Percentiles rank a stretch among this genome's conserved stretches.
Conservation (phyloP, 2,888 invertebrate species). For the Dromius quadrimaculatus region DNA sequence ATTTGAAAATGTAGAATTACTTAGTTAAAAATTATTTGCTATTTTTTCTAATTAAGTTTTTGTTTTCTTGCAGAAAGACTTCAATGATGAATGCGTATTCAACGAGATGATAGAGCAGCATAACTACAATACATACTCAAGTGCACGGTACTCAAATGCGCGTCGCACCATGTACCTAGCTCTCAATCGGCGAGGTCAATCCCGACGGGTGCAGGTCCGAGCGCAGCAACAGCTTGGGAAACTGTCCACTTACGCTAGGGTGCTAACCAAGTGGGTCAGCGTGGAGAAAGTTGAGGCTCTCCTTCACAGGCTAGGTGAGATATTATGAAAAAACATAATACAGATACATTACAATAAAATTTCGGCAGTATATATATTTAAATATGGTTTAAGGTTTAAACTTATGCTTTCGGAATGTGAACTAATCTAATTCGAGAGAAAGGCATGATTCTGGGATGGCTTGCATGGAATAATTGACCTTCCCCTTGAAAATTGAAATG, state of each 20-base stretch:
- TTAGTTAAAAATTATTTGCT: too few relatives aligned
- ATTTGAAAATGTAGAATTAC: too few relatives aligned
- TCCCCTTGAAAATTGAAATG: too few relatives aligned
- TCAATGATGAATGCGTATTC: slow-evolving; percentile 85
- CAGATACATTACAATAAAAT: too few relatives aligned
- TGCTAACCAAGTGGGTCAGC: slow-evolving; percentile 72
- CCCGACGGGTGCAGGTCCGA: slow-evolving; percentile 80
- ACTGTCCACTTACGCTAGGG: slow-evolving; percentile 80
- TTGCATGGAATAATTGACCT: too few relatives aligned
- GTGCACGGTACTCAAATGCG: slow-evolving; percentile 77
- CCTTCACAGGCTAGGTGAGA: slow-evolving; percentile 58
- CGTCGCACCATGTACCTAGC: slow-evolving; percentile 82
- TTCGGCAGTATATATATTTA: too few relatives aligned
- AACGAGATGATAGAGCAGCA: slow-evolving; percentile 88
- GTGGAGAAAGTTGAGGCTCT: slow-evolving; percentile 69
- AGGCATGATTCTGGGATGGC: too few relatives aligned
- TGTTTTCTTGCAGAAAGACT: slow-evolving; percentile 82
- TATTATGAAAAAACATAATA: too few relatives aligned
- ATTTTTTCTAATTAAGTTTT: too few relatives aligned
- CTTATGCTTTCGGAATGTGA: too few relatives aligned
- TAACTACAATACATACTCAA: slow-evolving; percentile 88
- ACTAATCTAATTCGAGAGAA: too few relatives aligned
- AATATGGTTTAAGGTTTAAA: too few relatives aligned
- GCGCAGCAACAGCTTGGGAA: slow-evolving; percentile 76
- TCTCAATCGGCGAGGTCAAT: slow-evolving; percentile 78